Evolutionary conservation across 1,140 invertebrate species (phyloP), one percentile per base, ranked within the genome.

Genomic region (Streblospio benedicti): DNA sequence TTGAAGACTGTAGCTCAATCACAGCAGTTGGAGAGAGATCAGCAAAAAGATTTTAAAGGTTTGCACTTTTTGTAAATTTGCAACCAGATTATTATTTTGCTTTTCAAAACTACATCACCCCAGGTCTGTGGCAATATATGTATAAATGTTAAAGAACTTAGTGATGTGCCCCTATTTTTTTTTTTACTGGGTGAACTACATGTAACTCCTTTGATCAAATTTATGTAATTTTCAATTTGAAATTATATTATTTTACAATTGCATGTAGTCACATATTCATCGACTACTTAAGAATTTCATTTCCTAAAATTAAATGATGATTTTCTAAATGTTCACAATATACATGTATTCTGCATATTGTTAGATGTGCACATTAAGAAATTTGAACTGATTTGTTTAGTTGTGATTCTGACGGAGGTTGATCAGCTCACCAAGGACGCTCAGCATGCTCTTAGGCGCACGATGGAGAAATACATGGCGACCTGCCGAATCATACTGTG

Each of bases 401-500:
- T 99, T 33, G 87, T 99, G 16, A 83, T 99, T 3, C 75, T 99
- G 35, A 92, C 89, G 61, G 95, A 98, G 77, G 95, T 95, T 0
- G 95, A 99, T 76, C 85, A 89, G 53, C 78, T 99, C n/a, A 92
- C 92, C 0, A 93, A 91, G 75, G 95, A 98, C 81, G 97, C 97
- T 0, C 97, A 99, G 74, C 94, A 99, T 78, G 95, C 93, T 0
- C 77, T 99, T 43, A 84, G 97, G 66, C 81, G 97, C 60, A 99
- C 97, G 1, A 99, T 99, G 96, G 97, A 99, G 77, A 99, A 99
- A 71, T 99, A 99, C 76, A 88, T 96, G 60, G 80, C 85, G 16
- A 95, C 93, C 6, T 99, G 97, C 78, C 85, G 97, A 30, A 78
- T 99, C 0, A 95, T 99, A 71, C 80, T 99, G 0, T 92, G 91